These are phyloP conservation scores for Uromys caudimaculatus DNA, from an alignment of 2,797 vertebrate species.

Conservation along the genomic window DNA sequence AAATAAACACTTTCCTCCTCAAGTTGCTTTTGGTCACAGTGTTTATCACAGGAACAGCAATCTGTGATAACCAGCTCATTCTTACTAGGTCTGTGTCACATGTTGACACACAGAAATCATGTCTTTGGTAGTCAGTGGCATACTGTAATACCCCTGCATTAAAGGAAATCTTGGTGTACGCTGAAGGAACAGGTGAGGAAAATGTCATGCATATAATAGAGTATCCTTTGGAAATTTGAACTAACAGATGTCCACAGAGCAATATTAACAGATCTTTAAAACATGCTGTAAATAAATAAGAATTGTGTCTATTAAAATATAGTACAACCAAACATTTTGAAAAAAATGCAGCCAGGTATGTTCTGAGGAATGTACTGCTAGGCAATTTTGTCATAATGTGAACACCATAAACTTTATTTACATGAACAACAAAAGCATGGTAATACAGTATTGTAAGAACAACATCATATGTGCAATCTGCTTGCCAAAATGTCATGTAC, in stretches of 20 bases:
- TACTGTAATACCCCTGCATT: neutral
- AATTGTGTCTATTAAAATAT: neutral
- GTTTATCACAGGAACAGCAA: neutral
- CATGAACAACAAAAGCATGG: neutral
- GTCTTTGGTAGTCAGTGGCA: neutral
- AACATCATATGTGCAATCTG: neutral
- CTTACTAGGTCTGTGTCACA: neutral
- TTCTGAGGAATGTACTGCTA: neutral
- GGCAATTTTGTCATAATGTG: neutral
- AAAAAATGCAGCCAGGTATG: neutral
- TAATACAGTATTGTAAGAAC: neutral
- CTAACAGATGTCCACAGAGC: neutral
- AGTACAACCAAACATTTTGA: neutral
- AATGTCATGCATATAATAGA: neutral
- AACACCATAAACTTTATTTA: neutral
- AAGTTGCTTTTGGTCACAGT: neutral
- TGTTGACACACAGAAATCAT: neutral
- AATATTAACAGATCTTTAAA: slow-evolving; percentile 15
- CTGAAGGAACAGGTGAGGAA: neutral
- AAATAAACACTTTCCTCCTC: neutral
- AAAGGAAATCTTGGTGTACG: neutral
- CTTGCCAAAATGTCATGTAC: neutral
- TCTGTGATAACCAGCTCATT: neutral
- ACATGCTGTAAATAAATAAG: neutral
- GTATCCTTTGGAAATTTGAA: neutral